Conservation (phyloP, 2,888 invertebrate genomes). For the Rapana venosa region DNA sequence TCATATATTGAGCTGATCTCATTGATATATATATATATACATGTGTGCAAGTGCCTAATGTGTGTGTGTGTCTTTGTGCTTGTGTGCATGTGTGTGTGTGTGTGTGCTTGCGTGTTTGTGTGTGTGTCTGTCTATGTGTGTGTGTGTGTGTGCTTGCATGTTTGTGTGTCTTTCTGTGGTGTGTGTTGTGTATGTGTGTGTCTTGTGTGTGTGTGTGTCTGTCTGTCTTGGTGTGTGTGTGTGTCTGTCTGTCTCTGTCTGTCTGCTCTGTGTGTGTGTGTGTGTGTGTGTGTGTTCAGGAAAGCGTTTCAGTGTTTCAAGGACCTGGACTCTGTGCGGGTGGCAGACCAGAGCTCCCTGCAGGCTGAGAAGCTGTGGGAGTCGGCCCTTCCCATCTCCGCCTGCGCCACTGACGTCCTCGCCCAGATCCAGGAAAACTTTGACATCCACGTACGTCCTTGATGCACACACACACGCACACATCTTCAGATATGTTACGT, state of each 20-base stretch:
- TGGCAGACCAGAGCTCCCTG: constrained; percentile 30
- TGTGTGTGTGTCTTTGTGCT: not conserved
- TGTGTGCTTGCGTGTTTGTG: too few relatives aligned
- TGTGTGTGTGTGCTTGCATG: too few relatives aligned
- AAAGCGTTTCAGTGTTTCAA: constrained; percentile 53
- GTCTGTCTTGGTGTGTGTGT: too few relatives aligned
- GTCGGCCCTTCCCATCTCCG: constrained; percentile 39
- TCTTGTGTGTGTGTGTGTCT: too few relatives aligned
- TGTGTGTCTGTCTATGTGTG: too few relatives aligned
- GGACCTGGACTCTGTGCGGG: constrained; percentile 49
- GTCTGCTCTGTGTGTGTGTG: too few relatives aligned
- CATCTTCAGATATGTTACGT: too few relatives aligned
- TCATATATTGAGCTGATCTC: not conserved
- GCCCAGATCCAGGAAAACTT: constrained; percentile 48
- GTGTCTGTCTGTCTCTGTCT: too few relatives aligned
- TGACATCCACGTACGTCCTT: constrained; percentile 46
- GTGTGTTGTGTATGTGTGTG: too few relatives aligned
- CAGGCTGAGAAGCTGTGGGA: constrained; percentile 47
- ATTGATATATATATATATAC: not conserved
- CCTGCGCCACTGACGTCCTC: constrained; percentile 40
- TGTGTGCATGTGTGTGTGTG: not conserved
- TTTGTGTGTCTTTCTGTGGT: too few relatives aligned
- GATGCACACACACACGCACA: too few relatives aligned
- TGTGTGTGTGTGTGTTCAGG: constrained; percentile 44
- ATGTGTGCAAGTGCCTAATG: not conserved